Evolutionary conservation across 2,888 invertebrate species (phyloP).

Genomic region (Tachystola acroxantha): DNA sequence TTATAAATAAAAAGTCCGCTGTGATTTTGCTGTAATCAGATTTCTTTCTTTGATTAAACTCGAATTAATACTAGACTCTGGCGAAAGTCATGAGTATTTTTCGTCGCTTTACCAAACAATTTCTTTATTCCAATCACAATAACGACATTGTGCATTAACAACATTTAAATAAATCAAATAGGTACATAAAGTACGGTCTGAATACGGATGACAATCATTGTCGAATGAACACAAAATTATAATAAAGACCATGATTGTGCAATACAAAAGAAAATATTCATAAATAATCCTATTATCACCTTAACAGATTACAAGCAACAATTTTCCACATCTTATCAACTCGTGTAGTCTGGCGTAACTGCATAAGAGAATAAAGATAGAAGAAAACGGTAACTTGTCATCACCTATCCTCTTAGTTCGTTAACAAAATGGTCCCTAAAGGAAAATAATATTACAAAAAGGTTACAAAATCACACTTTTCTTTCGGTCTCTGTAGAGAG

Average conservation of each 20-base stretch:
- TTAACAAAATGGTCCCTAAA: slow-evolving; percentile 75
- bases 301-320: slow-evolving; percentile 38
- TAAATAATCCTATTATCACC: slow-evolving; percentile 69
- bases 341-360: slow-evolving; percentile 59
- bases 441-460: slow-evolving; percentile 62
- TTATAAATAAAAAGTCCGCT: slow-evolving; percentile 53
- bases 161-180: slow-evolving; percentile 52
- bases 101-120: slow-evolving; percentile 23
- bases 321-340: slow-evolving; percentile 30
- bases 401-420: slow-evolving; percentile 46
- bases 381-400: slow-evolving; percentile 34
- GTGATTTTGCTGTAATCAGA: slow-evolving; percentile 47
- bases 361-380: slow-evolving; percentile 25
- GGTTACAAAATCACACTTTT: slow-evolving; percentile 67
- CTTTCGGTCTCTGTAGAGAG: slow-evolving; percentile 49
- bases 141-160: slow-evolving; percentile 54
- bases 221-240: slow-evolving; percentile 49
- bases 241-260: slow-evolving; percentile 63
- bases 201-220: slow-evolving; percentile 25
- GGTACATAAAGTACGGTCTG: slow-evolving; percentile 56
- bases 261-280: slow-evolving; percentile 50
- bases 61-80: slow-evolving; percentile 42
- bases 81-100: slow-evolving; percentile 43
- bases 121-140: slow-evolving; percentile 37
- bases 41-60: slow-evolving; percentile 28